A percentile compares a stretch with the other conserved stretches of the same genome.
Evolutionary conservation across 2,888 invertebrate species (phyloP).

Genomic region (Ramazzottius varieornatus): DNA sequence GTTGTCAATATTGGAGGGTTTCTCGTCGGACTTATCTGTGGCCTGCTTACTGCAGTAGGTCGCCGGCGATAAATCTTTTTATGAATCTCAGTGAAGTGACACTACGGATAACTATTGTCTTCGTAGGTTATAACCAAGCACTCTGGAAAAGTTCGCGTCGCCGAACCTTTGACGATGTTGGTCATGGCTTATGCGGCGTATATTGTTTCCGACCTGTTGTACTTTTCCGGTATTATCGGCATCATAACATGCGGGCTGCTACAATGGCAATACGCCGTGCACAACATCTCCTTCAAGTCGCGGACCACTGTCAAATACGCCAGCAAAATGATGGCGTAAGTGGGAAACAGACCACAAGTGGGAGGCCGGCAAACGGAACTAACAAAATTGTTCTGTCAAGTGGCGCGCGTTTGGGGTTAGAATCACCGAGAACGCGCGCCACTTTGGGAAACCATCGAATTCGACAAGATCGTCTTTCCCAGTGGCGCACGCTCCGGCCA

Average conservation of each 20-base stretch:
- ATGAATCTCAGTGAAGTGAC: no score
- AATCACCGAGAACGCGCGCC: background rate
- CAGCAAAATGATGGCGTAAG: slow-evolving; percentile 28
- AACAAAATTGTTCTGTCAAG: no score
- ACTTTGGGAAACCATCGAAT: background rate
- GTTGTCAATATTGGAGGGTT: slow-evolving; percentile 28
- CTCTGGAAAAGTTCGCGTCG: slow-evolving; percentile 22
- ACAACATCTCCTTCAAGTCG: slow-evolving; percentile 30
- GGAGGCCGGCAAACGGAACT: no score
- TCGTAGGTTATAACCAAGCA: slow-evolving; percentile 14
- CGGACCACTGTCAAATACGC: slow-evolving; percentile 29
- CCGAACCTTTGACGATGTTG: slow-evolving; percentile 29
- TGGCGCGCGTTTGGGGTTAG: no score
- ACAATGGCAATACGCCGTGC: slow-evolving; percentile 31
- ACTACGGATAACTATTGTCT: background rate
- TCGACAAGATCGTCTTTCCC: background rate
- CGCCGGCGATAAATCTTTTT: no score
- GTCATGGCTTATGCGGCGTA: slow-evolving; percentile 30
- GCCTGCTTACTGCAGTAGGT: slow-evolving; percentile 29
- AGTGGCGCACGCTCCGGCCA: no score
- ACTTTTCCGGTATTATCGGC: slow-evolving; percentile 32
- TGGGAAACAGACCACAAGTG: no score
- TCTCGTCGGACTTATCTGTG: slow-evolving; percentile 26
- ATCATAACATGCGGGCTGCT: slow-evolving; percentile 30
- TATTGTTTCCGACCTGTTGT: slow-evolving; percentile 29